phyloP scores from a whole-genome alignment of 2,113 vertebrate species.

The Lasiurus cinereus region DNA sequence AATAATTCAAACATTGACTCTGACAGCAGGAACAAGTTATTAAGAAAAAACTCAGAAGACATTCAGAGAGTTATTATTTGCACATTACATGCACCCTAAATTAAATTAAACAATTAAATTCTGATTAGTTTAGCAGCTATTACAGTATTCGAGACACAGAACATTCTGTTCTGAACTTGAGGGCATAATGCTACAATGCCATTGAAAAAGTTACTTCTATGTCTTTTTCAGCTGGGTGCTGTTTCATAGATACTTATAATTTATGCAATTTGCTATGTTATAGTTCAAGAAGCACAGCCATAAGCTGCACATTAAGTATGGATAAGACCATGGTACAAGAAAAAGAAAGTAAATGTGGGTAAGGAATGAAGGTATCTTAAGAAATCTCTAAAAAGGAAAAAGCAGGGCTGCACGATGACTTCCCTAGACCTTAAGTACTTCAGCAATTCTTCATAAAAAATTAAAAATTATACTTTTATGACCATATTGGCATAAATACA shows the following conservation, averaged over 20 bases:
- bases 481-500: background rate
- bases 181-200: background rate
- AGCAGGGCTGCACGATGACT: background rate
- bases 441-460: constrained; percentile 21
- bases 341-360: background rate
- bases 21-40: background rate
- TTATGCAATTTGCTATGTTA: background rate
- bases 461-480: background rate
- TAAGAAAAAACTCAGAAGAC: background rate
- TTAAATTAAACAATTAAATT: constrained; percentile 39
- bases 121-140: constrained; percentile 14
- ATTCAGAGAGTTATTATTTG: constrained; percentile 16
- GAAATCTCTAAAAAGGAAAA: background rate
- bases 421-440: background rate
- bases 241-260: background rate
- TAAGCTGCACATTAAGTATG: background rate
- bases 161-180: constrained; percentile 5
- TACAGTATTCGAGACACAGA: background rate
- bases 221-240: background rate
- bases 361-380: background rate
- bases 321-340: background rate
- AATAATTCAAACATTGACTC: constrained; percentile 46
- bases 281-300: background rate
- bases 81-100: background rate
- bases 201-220: background rate